Conservation (phyloP, 2,113 vertebrate species). For the Pavo muticus region DNA sequence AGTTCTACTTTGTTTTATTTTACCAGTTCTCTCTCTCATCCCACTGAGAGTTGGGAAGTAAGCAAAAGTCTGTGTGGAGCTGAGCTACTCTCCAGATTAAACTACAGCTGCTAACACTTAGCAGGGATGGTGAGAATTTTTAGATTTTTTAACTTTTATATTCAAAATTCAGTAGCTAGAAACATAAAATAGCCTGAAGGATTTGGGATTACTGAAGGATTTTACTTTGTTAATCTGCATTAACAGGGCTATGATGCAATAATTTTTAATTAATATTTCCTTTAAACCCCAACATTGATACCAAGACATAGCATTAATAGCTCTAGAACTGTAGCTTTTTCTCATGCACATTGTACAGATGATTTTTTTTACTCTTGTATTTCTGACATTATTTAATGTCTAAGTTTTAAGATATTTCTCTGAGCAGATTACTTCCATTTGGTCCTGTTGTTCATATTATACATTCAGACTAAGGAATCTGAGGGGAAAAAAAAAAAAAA, state of each 20-base stretch:
- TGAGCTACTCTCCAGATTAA: not conserved
- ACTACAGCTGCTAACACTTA: not conserved
- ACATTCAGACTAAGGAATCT: not conserved
- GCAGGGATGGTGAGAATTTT: not conserved
- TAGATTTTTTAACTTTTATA: not conserved
- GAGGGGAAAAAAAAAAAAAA: not conserved
- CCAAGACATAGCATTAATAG: not conserved
- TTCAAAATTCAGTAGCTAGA: not conserved
- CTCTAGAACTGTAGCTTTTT: not conserved
- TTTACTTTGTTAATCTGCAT: not conserved
- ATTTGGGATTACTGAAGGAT: not conserved
- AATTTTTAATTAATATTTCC: not conserved
- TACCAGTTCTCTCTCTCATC: not conserved
- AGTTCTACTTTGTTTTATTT: not conserved
- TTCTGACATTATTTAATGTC: not conserved
- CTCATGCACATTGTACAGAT: not conserved
- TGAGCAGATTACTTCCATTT: not conserved
- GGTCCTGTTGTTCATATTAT: not conserved
- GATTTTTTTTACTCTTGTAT: not conserved
- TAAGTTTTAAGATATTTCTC: not conserved
- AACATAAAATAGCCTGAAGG: not conserved
- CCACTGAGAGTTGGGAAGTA: not conserved
- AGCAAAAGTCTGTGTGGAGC: not conserved
- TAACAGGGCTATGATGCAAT: not conserved
- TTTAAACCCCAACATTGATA: not conserved